These are phyloP conservation scores for Atractosteus spatula DNA, from an alignment of 2,113 vertebrate genomes.

Conservation along the genomic window DNA sequence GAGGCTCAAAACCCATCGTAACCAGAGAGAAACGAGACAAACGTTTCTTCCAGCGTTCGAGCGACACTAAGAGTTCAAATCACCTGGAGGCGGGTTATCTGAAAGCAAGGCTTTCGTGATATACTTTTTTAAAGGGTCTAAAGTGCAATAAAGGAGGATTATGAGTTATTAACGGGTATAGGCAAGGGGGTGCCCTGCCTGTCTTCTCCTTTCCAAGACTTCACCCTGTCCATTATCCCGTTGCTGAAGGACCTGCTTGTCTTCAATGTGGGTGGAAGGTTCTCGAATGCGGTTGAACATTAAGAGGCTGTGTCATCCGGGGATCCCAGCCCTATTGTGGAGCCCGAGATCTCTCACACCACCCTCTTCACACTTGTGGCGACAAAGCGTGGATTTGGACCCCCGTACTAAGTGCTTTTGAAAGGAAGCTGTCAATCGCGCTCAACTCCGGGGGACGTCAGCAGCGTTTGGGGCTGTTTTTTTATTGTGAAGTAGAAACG, in stretches of 20 bases:
- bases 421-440: constrained; percentile 38
- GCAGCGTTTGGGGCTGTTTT: constrained; percentile 42
- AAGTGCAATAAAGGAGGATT: constrained; percentile 42
- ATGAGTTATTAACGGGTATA: constrained; percentile 41
- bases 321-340: constrained; percentile 35
- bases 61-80: too few species aligned
- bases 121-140: not conserved
- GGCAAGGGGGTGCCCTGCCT: constrained; percentile 8
- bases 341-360: constrained; percentile 32
- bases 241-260: constrained; percentile 17
- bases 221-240: constrained; percentile 20
- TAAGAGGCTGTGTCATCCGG: constrained; percentile 43
- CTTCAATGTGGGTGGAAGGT: constrained; percentile 20
- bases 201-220: not conserved
- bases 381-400: constrained; percentile 19
- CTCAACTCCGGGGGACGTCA: not conserved
- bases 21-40: too few species aligned
- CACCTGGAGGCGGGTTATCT: too few species aligned
- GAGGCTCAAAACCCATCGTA: too few species aligned
- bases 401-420: constrained; percentile 43
- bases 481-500: constrained; percentile 15
- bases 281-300: constrained; percentile 40
- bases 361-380: constrained; percentile 24
- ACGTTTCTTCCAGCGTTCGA: too few species aligned
- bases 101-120: too few species aligned